Base-by-base conservation (phyloP, 37 sponge, comb jelly and placozoan genomes). In the Crambe crambe region DNA sequence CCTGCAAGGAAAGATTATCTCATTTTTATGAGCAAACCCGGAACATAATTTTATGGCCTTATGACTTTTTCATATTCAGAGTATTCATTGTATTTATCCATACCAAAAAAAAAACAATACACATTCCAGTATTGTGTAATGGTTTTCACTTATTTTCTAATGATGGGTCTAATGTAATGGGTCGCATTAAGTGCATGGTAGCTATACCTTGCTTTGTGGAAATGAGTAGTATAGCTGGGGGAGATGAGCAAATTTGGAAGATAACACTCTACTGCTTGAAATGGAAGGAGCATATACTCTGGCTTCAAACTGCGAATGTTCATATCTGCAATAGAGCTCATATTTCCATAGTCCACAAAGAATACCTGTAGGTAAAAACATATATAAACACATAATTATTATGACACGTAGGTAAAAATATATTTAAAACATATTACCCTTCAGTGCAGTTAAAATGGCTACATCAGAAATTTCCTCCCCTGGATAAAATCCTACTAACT, bases 251-350 rank as follows among this genome's bases (percentile, higher is more conserved):
- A 21, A 37, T 76, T 39, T n/a, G 79, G 47, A 1, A 89, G 78
- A 20, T 30, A 58, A 51, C 90, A 89, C n/a, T 78, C 74, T 10
- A 84, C 69, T 17, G 90, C 90, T 75, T 89, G 90, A 62, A 85
- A 79, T 29, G 90, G 90, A 10, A 64, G 37, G n/a, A 58, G n/a
- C 26, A 80, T 32, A 57, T 84, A 89, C 58, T 89, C 47, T 0
- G 39, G 63, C 31, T 74, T 42, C 5, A 89, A 65, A 20, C 36
- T 39, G 2, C 90, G 80, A 12, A 89, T 56, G 9, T 78, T 57
- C 8, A 2, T 41, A 2, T 23, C 23, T 27, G 23, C 22, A 1
- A 89, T 72, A 17, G 17, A 25, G 32, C 36, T 64, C 8, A 26
- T 29, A 68, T 84, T 56, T 17, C 90, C 90, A 76, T 74, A 80